Evolutionary conservation across 2,797 vertebrate genomes (phyloP).

Genomic region (Crax fasciolata): DNA sequence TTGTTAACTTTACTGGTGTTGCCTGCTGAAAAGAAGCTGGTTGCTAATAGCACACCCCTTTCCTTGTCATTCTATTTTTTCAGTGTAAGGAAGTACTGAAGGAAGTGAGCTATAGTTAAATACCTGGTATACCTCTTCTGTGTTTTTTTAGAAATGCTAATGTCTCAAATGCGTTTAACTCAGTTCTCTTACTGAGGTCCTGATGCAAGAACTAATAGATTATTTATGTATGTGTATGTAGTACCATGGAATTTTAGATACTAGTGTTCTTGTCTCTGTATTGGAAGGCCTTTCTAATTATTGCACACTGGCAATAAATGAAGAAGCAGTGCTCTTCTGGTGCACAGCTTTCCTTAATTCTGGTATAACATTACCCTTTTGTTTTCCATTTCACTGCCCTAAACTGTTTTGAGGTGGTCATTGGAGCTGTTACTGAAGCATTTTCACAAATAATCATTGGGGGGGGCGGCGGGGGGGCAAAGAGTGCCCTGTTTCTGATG

Average conservation of each 20-base stretch:
- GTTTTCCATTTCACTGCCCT: conserved; percentile 16
- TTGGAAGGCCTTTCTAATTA: background rate
- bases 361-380: background rate
- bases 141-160: background rate
- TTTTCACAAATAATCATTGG: conserved; percentile 27
- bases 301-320: background rate
- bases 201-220: background rate
- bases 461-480: background rate
- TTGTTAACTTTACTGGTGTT: background rate
- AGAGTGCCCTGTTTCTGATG: background rate
- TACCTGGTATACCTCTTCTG: background rate
- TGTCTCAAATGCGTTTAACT: background rate
- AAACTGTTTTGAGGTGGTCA: background rate
- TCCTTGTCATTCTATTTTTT: background rate
- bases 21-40: background rate
- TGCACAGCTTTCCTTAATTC: background rate
- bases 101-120: background rate
- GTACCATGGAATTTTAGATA: background rate
- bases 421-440: background rate
- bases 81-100: background rate
- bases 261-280: background rate
- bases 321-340: background rate
- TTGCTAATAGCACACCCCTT: background rate
- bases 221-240: background rate
- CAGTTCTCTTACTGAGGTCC: background rate